Evolutionary conservation across 2,888 invertebrate genomes (phyloP).

Genomic region (Tetheella fluctuosa): DNA sequence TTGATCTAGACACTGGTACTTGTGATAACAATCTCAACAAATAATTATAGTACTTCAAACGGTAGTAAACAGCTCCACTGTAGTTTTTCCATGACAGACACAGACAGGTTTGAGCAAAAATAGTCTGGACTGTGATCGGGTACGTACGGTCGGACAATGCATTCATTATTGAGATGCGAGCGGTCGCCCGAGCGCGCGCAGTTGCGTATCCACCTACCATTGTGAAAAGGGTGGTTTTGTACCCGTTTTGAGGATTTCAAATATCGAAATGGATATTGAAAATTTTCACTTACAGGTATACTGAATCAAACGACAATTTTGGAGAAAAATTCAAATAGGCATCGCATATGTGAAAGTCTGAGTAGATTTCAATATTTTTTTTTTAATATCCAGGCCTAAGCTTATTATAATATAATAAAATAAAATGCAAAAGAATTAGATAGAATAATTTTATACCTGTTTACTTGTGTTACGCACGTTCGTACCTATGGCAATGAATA

Average conservation of each 20-base stretch:
- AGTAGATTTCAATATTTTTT: too few relatives aligned
- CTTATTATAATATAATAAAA: too few relatives aligned
- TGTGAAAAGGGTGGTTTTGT: conserved; percentile 19
- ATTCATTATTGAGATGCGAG: conserved; percentile 76
- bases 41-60: neutral
- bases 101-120: conserved; percentile 81
- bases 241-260: conserved; percentile 5
- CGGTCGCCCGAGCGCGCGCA: conserved; percentile 41
- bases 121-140: conserved; percentile 70
- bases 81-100: conserved; percentile 64
- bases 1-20: neutral
- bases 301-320: conserved; percentile 2
- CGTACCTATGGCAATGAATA: too few relatives aligned
- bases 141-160: conserved; percentile 75
- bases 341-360: too few relatives aligned
- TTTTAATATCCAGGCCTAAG: too few relatives aligned
- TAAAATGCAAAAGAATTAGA: too few relatives aligned
- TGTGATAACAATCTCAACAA: neutral
- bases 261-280: conserved; percentile 11
- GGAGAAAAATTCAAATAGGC: neutral
- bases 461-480: too few relatives aligned
- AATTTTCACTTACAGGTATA: conserved; percentile 1
- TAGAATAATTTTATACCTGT: too few relatives aligned
- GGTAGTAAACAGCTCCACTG: conserved; percentile 42
- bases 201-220: conserved; percentile 26